Evolutionary conservation across 2,113 vertebrate species (phyloP).

Genomic region (Potamarius usumacintae): DNA sequence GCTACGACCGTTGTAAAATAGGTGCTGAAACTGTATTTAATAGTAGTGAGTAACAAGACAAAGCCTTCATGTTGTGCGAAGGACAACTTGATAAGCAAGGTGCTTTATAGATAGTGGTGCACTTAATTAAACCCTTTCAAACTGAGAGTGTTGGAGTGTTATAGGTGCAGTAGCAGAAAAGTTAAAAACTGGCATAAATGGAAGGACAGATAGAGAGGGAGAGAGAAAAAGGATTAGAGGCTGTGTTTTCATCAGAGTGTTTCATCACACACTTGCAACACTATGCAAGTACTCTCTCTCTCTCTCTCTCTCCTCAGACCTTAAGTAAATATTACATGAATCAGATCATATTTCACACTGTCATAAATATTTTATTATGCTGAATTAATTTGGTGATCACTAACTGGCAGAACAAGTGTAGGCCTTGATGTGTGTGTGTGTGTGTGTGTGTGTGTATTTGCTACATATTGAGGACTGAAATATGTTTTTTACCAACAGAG

Average conservation of each 20-base stretch:
- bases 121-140: conserved; percentile 20
- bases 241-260: background rate
- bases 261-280: conserved; percentile 14
- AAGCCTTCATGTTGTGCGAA: background rate
- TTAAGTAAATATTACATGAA: conserved; percentile 54
- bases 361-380: conserved; percentile 46
- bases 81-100: conserved; percentile 3
- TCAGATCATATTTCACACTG: conserved; percentile 47
- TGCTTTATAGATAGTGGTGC: background rate
- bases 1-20: background rate
- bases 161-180: background rate
- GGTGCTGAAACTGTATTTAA: background rate
- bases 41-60: background rate
- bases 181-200: conserved; percentile 9
- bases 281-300: conserved; percentile 16
- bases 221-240: background rate
- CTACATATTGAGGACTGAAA: no score
- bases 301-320: conserved; percentile 36
- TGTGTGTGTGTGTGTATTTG: conserved; percentile 29
- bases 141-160: background rate
- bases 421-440: conserved; percentile 34
- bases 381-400: conserved; percentile 48
- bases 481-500: no score
- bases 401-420: conserved; percentile 45
- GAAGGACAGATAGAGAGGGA: background rate